Conservation (phyloP, 2,888 invertebrate genomes). For the Drosophila anomalata region DNA sequence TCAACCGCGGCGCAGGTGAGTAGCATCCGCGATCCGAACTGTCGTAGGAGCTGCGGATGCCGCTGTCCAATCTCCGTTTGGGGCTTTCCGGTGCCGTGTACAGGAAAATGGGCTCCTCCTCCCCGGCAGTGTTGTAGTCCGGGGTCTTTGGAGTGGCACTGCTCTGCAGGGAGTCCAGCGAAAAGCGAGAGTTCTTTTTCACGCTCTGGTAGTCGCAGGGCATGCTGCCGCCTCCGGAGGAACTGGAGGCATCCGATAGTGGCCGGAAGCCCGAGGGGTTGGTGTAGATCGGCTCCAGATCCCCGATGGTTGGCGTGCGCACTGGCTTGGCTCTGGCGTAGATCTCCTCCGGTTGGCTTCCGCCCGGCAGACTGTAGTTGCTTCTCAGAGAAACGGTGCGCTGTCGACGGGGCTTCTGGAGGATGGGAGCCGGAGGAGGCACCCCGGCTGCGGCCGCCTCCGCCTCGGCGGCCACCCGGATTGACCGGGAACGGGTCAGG, state of each 20-base stretch:
- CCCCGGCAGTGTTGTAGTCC: conserved; percentile 80
- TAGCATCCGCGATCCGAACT: conserved; percentile 77
- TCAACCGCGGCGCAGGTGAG: conserved; percentile 69
- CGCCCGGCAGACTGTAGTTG: conserved; percentile 70
- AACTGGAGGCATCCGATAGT: conserved; percentile 81
- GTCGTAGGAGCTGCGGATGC: conserved; percentile 74
- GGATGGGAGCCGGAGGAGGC: conserved; percentile 5
- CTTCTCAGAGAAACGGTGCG: conserved; percentile 80
- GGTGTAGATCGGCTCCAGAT: conserved; percentile 81
- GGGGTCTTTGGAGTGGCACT: conserved; percentile 83
- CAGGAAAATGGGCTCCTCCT: conserved; percentile 82
- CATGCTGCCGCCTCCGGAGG: conserved; percentile 79
- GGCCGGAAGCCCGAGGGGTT: conserved; percentile 76
- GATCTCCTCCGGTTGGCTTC: conserved; percentile 66
- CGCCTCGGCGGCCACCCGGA: conserved; percentile 80
- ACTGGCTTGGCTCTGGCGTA: conserved; percentile 79
- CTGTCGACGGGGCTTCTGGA: conserved; percentile 63
- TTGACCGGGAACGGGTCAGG: conserved; percentile 83
- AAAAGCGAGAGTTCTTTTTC: conserved; percentile 82
- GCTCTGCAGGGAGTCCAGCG: conserved; percentile 83
- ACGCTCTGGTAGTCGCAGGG: conserved; percentile 81
- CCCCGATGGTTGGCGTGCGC: conserved; percentile 78
- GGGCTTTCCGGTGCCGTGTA: conserved; percentile 83
- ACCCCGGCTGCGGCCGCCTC: conserved; percentile 65
- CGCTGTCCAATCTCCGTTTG: conserved; percentile 77